These are phyloP conservation scores for Denticeps clupeoides DNA, from an alignment of 2,797 vertebrate species.

Conservation along the genomic window DNA sequence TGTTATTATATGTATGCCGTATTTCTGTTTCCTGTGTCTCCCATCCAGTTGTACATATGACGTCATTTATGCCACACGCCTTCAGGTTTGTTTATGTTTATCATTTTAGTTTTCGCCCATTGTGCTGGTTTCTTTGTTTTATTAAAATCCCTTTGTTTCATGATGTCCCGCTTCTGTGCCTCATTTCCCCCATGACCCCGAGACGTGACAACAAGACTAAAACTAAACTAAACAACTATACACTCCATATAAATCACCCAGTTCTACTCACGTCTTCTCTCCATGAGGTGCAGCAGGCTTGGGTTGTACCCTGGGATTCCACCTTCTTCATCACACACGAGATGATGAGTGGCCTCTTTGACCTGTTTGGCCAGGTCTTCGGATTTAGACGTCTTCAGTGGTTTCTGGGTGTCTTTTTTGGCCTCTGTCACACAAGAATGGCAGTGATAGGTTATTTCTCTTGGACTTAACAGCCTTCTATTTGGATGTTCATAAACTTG, in stretches of 20 bases:
- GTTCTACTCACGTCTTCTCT: constrained; percentile 78
- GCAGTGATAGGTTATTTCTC: neutral
- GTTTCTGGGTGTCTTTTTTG: constrained; percentile 61
- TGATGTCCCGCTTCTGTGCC: no score
- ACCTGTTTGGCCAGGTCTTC: constrained; percentile 52
- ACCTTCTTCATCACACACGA: constrained; percentile 56
- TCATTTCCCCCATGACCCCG: neutral
- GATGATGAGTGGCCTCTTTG: constrained; percentile 51
- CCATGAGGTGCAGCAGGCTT: constrained; percentile 79
- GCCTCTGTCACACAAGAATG: constrained; percentile 50
- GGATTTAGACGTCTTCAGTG: constrained; percentile 57
- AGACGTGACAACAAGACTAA: neutral
- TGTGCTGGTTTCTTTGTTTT: no score
- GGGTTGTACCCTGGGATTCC: constrained; percentile 65
- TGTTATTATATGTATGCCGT: no score
- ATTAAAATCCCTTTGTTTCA: no score
- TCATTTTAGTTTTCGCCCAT: no score
- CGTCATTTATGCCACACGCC: no score
- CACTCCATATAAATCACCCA: neutral
- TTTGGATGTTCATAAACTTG: no score
- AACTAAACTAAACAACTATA: neutral
- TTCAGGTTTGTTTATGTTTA: no score
- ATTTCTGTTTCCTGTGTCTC: no score
- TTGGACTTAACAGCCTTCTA: constrained; percentile 6
- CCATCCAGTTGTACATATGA: no score